These are phyloP conservation scores for Coluber constrictor DNA, from an alignment of 2,797 vertebrate species.

Conservation along the genomic window DNA sequence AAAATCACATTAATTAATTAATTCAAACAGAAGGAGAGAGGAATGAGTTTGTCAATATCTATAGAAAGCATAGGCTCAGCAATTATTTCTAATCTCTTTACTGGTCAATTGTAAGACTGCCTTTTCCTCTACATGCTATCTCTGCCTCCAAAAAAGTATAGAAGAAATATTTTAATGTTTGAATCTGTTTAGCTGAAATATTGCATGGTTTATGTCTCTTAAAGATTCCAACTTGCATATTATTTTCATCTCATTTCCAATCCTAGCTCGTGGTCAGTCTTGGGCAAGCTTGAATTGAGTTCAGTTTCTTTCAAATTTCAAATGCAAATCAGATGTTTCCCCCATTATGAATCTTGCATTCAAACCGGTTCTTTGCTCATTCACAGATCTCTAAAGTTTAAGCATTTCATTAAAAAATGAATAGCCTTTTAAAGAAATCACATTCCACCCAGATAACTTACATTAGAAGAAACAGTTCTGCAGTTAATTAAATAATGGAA, in stretches of 20 bases:
- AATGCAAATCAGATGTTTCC: not conserved
- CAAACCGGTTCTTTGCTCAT: not conserved
- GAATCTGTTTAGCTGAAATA: not conserved
- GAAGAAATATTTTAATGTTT: not conserved
- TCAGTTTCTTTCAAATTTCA: not conserved
- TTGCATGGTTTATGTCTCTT: not conserved
- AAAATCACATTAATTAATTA: not conserved
- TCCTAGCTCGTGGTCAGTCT: not conserved
- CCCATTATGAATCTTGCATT: not conserved
- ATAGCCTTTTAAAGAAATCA: slow-evolving; percentile 4
- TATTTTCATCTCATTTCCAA: not conserved
- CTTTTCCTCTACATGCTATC: not conserved
- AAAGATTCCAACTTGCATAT: not conserved
- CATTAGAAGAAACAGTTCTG: slow-evolving; percentile 21
- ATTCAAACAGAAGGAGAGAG: not conserved
- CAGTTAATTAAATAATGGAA: slow-evolving; percentile 16
- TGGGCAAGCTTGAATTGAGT: not conserved
- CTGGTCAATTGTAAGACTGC: not conserved
- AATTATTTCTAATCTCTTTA: not conserved
- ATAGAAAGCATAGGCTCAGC: not conserved
- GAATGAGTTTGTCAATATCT: not conserved
- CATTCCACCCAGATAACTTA: not conserved
- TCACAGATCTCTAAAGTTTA: not conserved
- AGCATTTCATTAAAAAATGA: not conserved
- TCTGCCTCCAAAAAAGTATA: not conserved